Percentiles rank a stretch among this genome's conserved stretches.
Evolutionary conservation across 2,888 invertebrate genomes (phyloP).

Genomic region (Acanthosepion pharaonis): DNA sequence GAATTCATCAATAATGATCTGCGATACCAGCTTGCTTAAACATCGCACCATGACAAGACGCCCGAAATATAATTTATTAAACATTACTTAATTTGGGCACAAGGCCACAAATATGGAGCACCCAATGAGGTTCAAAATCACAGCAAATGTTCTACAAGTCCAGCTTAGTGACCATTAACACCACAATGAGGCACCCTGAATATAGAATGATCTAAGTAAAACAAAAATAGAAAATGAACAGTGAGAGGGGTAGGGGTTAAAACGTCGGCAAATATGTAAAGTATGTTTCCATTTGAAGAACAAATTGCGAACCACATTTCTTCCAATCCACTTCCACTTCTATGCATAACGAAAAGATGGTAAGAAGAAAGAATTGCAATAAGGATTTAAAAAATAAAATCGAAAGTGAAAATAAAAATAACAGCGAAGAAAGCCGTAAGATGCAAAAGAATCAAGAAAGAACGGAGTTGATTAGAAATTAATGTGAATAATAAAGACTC

Average conservation of each 20-base stretch:
- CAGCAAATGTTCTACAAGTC: too few relatives aligned
- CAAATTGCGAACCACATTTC: background rate
- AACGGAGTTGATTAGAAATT: background rate
- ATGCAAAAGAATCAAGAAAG: background rate
- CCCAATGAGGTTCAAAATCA: too few relatives aligned
- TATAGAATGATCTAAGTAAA: background rate
- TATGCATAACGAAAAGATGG: background rate
- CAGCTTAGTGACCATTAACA: too few relatives aligned
- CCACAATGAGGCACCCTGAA: too few relatives aligned
- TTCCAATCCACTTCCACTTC: background rate
- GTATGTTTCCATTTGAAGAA: constrained; percentile 2
- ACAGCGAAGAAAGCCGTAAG: background rate
- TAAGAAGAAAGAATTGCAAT: background rate
- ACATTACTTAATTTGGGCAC: too few relatives aligned
- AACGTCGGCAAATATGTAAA: constrained; percentile 2
- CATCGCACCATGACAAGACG: too few relatives aligned
- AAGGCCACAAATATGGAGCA: too few relatives aligned
- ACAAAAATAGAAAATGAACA: background rate
- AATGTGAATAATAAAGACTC: background rate
- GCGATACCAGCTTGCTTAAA: too few relatives aligned
- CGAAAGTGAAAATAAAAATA: background rate
- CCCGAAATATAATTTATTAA: too few relatives aligned
- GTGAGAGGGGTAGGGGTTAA: background rate
- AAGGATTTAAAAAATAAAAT: background rate
- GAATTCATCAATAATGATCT: too few relatives aligned